Evolutionary conservation across 2,113 vertebrate genomes (phyloP), one percentile per base, ranked within the genome.

Genomic region (Callipepla californica): DNA sequence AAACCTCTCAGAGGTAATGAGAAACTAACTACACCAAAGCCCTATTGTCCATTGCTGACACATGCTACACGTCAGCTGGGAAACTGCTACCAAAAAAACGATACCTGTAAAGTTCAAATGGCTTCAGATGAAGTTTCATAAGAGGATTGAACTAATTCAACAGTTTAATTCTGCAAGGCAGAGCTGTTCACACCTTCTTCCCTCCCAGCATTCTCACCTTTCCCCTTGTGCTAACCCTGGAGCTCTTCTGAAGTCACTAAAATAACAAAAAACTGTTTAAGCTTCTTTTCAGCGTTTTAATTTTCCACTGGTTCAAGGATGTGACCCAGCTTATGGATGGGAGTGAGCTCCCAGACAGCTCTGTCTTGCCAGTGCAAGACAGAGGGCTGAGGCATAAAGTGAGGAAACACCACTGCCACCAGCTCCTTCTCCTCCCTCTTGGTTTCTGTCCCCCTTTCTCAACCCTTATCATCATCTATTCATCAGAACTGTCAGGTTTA

Each of bases 131-230:
- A 72, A 57, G 44, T 80, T 94, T 92, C 32, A 76, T 1, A 3
- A 74, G 42, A 13, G 17, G 67, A 51, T 40, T 40, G 40, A 85
- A 62, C 13, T 58, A 75, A 76, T 30, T 20, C 67, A 79, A 3
- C 0, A 0, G 18, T 36, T 8, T 26, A 57, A 5, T 2, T 1
- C 55, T 42, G 25, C 0, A 0, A 86, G 36, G 57, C 2, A 81
- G 25, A 15, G 44, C 34, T 44, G 16, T 13, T 72, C 11, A 20
- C 42, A 75, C 68, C 42, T 42, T 82, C 50, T 9, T 62, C 23
- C 61, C 72, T 88, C 72, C 84, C 18, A 6, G 14, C 68, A 26
- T 30, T 89, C 67, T 16, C 4, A 0, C 38, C 12, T 76, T 58
- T 72, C 62, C 34, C 40, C 26, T 32, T 28, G 42, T 2, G 8